Conservation (phyloP, 30 jellyfish, hydroid and myxozoan genomes). For the Pseudorhiza aurosa region DNA sequence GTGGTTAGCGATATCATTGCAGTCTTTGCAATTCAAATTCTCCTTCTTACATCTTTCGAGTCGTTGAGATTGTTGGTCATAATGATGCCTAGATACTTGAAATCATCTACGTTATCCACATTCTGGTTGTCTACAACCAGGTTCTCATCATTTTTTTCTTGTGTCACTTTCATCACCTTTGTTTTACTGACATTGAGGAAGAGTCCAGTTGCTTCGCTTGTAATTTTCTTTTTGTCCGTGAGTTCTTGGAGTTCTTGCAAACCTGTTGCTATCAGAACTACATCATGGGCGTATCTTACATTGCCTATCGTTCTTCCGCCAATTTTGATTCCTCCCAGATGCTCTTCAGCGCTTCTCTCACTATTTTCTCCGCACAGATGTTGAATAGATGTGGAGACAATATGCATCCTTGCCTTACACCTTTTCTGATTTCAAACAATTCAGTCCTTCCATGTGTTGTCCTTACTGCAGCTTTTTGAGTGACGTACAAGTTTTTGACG, state of each 20-base stretch:
- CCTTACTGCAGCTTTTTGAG: conserved; percentile 29
- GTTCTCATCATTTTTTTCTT: conserved; percentile 14
- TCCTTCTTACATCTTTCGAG: not conserved
- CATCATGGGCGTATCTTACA: conserved; percentile 30
- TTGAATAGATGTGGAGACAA: conserved; percentile 27
- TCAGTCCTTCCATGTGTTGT: conserved; percentile 11
- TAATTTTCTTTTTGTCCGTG: not conserved
- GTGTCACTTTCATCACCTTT: conserved; percentile 2
- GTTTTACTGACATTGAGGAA: conserved; percentile 14
- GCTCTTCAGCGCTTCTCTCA: conserved; percentile 13
- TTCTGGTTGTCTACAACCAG: conserved; percentile 28
- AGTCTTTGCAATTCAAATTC: not conserved
- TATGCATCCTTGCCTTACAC: conserved; percentile 36
- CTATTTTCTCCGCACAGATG: conserved; percentile 24
- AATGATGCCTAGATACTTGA: conserved; percentile 30
- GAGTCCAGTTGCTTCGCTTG: conserved; percentile 37
- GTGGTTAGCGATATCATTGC: too few species aligned
- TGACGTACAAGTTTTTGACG: conserved; percentile 16
- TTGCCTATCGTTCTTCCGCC: conserved; percentile 11
- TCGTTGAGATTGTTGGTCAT: conserved; percentile 12
- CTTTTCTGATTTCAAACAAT: conserved; percentile 8
- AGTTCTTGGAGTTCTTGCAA: not conserved
- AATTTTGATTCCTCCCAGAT: conserved; percentile 15
- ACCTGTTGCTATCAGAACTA: not conserved
- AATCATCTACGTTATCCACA: conserved; percentile 32